Evolutionary conservation across 92 coral and sea anemone genomes (phyloP), one percentile per base, ranked within the genome.

Genomic region (Chrysogorgia sp.): DNA sequence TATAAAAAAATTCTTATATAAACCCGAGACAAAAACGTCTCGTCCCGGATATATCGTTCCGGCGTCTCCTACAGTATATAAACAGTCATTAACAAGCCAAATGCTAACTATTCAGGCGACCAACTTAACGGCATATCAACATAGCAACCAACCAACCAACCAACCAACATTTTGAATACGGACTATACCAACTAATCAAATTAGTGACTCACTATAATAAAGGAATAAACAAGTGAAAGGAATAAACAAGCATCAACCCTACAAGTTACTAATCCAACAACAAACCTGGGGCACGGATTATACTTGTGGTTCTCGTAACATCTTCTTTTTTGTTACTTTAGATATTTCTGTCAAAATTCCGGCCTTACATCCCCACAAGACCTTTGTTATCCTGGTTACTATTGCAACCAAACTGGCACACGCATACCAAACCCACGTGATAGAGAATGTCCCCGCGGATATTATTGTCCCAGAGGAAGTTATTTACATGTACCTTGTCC

Each of bases 401-500:
- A 87, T 62, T 94, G 98, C 83, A 89, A 86, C 59, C 89, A 92
- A 26, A 91, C 86, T 67, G 78, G 78, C 47, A 87, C 77, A 43
- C 68, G 63, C 17, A 61, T 75, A 15, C 92, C 96, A 1, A 93
- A 91, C 57, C 97, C 97, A n/a, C 37, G 89, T 0, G 81, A 88
- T 15, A 88, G 86, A 3, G 88, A 80, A 76, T 94, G 98, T 48
- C 98, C 98, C 0, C 75, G 82, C 48, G 98, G 94, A 19, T 96
- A 91, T 59, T 94, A 82, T 66, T 94, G 98, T 47, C 86, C 82
- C 10, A 90, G 86, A 52, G 98, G 98, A 30, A 94, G 98, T 68
- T 87, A 94, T 67, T 65, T 70, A 4, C 98, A 97, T n/a, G 67
- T 80, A 3, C 93, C 92, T 9, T 94, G 98, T 28, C 98, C 97